These are phyloP conservation scores for Physocephala rufipes DNA, from an alignment of 2,888 invertebrate species.

Conservation along the genomic window DNA sequence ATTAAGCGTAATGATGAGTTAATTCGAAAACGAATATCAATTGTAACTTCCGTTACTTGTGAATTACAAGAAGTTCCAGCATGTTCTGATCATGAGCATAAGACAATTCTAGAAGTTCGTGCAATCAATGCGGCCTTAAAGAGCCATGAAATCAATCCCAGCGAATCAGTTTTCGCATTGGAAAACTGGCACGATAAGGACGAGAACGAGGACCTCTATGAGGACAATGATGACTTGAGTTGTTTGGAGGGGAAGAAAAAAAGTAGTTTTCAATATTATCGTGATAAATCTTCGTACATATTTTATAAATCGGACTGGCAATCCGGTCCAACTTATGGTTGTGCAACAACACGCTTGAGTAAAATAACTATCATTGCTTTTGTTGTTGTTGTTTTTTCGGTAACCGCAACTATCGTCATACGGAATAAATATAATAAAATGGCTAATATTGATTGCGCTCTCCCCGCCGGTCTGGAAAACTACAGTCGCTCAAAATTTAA, in stretches of 20 bases:
- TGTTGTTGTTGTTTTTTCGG: slow-evolving; percentile 42
- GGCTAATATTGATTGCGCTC: slow-evolving; percentile 58
- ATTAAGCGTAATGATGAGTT: slow-evolving; percentile 49
- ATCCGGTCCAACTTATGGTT: slow-evolving; percentile 45
- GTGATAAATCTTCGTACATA: slow-evolving; percentile 45
- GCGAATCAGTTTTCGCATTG: not conserved
- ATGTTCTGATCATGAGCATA: slow-evolving; percentile 48
- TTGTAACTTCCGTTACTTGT: slow-evolving; percentile 48
- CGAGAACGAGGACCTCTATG: slow-evolving; percentile 30
- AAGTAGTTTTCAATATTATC: slow-evolving; percentile 39
- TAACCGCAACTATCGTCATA: slow-evolving; percentile 47
- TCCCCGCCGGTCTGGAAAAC: slow-evolving; percentile 58
- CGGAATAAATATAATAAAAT: slow-evolving; percentile 58
- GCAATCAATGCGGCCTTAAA: slow-evolving; percentile 58
- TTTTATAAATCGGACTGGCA: slow-evolving; percentile 54
- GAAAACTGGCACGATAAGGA: slow-evolving; percentile 4
- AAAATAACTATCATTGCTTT: slow-evolving; percentile 48
- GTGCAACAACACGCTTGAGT: slow-evolving; percentile 45
- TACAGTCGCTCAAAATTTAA: slow-evolving; percentile 48
- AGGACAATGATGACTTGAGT: slow-evolving; percentile 38
- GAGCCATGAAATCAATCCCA: slow-evolving; percentile 29
- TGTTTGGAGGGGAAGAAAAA: slow-evolving; percentile 37
- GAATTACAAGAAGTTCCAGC: slow-evolving; percentile 45
- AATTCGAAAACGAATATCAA: slow-evolving; percentile 47
- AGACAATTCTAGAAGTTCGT: slow-evolving; percentile 54